phyloP scores from a whole-genome alignment of 2,888 invertebrate genomes.

The Drosophila trichaetosa region DNA sequence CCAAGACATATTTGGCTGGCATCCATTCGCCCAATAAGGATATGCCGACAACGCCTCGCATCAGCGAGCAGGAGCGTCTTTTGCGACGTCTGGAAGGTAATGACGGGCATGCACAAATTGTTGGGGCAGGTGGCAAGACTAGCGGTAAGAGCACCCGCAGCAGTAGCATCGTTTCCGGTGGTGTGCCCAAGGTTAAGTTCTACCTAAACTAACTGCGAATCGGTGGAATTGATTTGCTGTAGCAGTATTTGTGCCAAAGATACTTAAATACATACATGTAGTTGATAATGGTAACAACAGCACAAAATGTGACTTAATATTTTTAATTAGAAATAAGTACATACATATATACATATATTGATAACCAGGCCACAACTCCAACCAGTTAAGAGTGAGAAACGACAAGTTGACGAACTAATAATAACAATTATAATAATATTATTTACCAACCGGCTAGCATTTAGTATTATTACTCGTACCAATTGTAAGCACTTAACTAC shows the following conservation, averaged over 20 bases:
- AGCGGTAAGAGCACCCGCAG: conserved; percentile 78
- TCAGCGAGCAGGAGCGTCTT: conserved; percentile 84
- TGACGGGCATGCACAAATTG: conserved; percentile 58
- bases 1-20: conserved; percentile 81
- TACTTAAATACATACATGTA: conserved; percentile 47
- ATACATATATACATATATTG: not conserved
- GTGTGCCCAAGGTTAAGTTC: conserved; percentile 83
- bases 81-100: conserved; percentile 85
- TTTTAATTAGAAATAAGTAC: conserved; percentile 59
- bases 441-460: conserved; percentile 33
- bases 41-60: conserved; percentile 78
- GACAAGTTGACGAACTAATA: conserved; percentile 25
- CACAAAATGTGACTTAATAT: conserved; percentile 70
- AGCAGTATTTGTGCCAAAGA: conserved; percentile 80
- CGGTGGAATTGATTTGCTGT: conserved; percentile 12
- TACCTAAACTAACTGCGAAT: conserved; percentile 67
- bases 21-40: conserved; percentile 82
- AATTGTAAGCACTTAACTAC: conserved; percentile 49
- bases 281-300: conserved; percentile 31
- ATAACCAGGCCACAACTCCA: conserved; percentile 23
- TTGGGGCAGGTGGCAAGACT: conserved; percentile 52
- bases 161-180: conserved; percentile 68
- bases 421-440: conserved; percentile 4
- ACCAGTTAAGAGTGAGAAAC: conserved; percentile 51
- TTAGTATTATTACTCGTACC: conserved; percentile 61